Evolutionary conservation across 1,140 invertebrate species (phyloP).

Genomic region (Heliconius eleuchia): DNA sequence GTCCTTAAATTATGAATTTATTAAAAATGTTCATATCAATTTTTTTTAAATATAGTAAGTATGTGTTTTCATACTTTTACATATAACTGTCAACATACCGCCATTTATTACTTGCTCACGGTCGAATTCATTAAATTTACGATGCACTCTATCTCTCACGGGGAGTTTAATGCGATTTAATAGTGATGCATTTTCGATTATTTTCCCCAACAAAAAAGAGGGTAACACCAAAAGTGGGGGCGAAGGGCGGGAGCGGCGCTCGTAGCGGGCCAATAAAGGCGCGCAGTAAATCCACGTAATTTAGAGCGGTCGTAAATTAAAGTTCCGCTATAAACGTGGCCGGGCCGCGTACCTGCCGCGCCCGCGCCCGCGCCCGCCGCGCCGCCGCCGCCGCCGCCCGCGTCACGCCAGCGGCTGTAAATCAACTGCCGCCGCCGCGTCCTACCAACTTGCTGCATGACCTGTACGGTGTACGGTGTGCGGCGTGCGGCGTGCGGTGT

Average conservation of each 20-base stretch:
- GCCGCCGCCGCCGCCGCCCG: slow-evolving; percentile 44
- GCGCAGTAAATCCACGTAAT: slow-evolving; percentile 78
- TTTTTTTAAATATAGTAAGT: neutral
- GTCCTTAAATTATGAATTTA: neutral
- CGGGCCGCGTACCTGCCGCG: slow-evolving; percentile 58
- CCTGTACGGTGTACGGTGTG: neutral
- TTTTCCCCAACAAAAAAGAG: slow-evolving; percentile 46
- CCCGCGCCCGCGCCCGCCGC: slow-evolving; percentile 28
- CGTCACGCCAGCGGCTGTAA: slow-evolving; percentile 58
- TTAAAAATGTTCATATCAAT: neutral
- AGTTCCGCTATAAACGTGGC: slow-evolving; percentile 77
- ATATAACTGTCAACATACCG: slow-evolving; percentile 15
- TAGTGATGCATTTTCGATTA: slow-evolving; percentile 53
- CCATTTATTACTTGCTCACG: slow-evolving; percentile 22
- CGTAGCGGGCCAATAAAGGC: slow-evolving; percentile 76
- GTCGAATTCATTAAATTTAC: slow-evolving; percentile 32
- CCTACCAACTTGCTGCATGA: slow-evolving; percentile 21
- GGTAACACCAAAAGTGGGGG: slow-evolving; percentile 49
- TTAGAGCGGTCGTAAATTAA: slow-evolving; percentile 78
- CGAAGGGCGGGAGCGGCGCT: slow-evolving; percentile 55
- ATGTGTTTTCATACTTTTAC: neutral
- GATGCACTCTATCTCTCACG: slow-evolving; percentile 24
- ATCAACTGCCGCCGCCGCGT: slow-evolving; percentile 55
- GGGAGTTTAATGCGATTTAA: slow-evolving; percentile 40
- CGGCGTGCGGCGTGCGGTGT: neutral